Conservation (phyloP, 2,888 invertebrate species). For the Pheosia tremula region DNA sequence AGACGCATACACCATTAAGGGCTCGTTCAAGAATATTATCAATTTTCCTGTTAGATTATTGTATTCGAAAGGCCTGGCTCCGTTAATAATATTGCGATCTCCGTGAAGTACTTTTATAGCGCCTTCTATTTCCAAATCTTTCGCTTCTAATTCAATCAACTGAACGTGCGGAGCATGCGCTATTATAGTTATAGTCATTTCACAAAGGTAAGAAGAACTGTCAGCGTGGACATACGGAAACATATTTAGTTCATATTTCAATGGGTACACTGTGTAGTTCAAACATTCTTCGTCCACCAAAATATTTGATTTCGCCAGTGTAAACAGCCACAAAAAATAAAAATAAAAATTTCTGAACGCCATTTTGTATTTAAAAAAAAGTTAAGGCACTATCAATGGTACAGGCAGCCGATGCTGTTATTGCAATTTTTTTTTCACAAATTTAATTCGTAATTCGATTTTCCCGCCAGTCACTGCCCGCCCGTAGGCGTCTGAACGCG, state of each 20-base stretch:
- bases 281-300: slow-evolving; percentile 71
- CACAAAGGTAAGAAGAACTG: slow-evolving; percentile 66
- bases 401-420: background rate
- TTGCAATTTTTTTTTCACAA: background rate
- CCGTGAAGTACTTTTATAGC: slow-evolving; percentile 62
- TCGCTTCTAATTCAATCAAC: slow-evolving; percentile 66
- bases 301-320: slow-evolving; percentile 52
- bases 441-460: slow-evolving; percentile 9
- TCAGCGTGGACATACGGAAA: slow-evolving; percentile 59
- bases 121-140: slow-evolving; percentile 57
- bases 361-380: slow-evolving; percentile 24
- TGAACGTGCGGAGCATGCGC: slow-evolving; percentile 66
- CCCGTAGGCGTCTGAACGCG: slow-evolving; percentile 58
- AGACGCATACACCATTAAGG: slow-evolving; percentile 56
- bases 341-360: slow-evolving; percentile 39
- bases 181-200: slow-evolving; percentile 68
- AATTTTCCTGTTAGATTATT: slow-evolving; percentile 58
- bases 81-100: slow-evolving; percentile 58
- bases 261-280: slow-evolving; percentile 76
- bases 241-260: slow-evolving; percentile 71
- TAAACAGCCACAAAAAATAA: slow-evolving; percentile 47
- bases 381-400: background rate
- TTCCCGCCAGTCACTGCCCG: slow-evolving; percentile 26
- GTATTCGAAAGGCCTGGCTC: slow-evolving; percentile 61
- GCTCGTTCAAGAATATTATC: slow-evolving; percentile 62